phyloP scores from a whole-genome alignment of 1,140 invertebrate species.

The Scylla paramamosain region DNA sequence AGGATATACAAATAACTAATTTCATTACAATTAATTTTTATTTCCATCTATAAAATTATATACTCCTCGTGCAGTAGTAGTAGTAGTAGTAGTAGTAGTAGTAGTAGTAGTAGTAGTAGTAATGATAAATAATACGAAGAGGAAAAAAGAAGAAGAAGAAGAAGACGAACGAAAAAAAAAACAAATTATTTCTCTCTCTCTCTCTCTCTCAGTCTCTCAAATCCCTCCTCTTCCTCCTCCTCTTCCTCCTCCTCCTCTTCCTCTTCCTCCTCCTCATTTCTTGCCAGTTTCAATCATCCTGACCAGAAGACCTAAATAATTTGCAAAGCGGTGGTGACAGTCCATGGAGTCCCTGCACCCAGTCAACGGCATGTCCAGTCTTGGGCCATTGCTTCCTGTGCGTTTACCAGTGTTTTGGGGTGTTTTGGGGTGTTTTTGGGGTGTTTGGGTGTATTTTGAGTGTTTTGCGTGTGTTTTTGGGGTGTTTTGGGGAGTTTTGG shows the following conservation, averaged over 20 bases:
- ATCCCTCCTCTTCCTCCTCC: not conserved
- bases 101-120: constrained; percentile 22
- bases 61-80: not conserved
- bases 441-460: not conserved
- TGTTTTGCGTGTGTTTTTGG: not conserved
- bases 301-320: constrained; percentile 68
- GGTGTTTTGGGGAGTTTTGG: not conserved
- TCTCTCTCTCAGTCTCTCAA: not conserved
- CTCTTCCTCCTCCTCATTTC: not conserved
- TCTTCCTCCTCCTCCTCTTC: not conserved
- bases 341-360: constrained; percentile 71
- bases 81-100: constrained; percentile 23
- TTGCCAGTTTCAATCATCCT: constrained; percentile 75
- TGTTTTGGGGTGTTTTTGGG: not conserved
- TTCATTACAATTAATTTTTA: no score
- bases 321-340: constrained; percentile 72
- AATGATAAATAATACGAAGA: not conserved
- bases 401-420: not conserved
- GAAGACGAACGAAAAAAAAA: no score
- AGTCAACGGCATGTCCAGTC: constrained; percentile 72
- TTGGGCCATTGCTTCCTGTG: constrained; percentile 57
- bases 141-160: no score
- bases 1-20: no score
- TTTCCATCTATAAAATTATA: no score
- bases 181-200: no score